Conservation (phyloP, 2,113 vertebrate species). For the Piprites chloris region DNA sequence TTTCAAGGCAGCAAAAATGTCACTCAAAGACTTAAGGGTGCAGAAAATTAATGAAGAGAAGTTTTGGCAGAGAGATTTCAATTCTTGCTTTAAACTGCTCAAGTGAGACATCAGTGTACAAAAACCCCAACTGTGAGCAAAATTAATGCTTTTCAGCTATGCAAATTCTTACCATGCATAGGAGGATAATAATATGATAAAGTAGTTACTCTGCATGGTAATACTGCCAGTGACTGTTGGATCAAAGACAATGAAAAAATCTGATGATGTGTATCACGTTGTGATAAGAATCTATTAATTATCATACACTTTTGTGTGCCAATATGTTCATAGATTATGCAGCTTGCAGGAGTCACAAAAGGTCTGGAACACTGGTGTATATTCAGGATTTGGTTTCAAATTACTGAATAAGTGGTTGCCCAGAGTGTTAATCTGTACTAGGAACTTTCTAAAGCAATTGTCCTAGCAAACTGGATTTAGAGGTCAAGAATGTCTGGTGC, state of each 20-base stretch:
- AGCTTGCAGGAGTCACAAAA: background rate
- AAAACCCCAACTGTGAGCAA: background rate
- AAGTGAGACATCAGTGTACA: background rate
- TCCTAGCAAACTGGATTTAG: background rate
- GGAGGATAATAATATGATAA: background rate
- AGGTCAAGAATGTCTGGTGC: background rate
- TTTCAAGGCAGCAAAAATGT: background rate
- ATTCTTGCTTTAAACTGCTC: background rate
- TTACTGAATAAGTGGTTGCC: background rate
- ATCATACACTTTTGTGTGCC: background rate
- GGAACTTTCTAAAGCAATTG: background rate
- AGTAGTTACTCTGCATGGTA: background rate
- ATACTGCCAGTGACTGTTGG: background rate
- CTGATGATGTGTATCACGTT: background rate
- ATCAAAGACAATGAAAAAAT: constrained; percentile 1
- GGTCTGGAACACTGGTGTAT: background rate
- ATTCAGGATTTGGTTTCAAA: background rate
- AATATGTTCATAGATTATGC: background rate
- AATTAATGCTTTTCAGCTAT: background rate
- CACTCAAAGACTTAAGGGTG: background rate
- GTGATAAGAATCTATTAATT: background rate
- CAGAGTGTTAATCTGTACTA: background rate
- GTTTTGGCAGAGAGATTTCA: background rate
- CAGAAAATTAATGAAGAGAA: background rate
- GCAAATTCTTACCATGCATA: background rate